Evolutionary conservation across 2,888 invertebrate species (phyloP).

Genomic region (Heliconius hortense): DNA sequence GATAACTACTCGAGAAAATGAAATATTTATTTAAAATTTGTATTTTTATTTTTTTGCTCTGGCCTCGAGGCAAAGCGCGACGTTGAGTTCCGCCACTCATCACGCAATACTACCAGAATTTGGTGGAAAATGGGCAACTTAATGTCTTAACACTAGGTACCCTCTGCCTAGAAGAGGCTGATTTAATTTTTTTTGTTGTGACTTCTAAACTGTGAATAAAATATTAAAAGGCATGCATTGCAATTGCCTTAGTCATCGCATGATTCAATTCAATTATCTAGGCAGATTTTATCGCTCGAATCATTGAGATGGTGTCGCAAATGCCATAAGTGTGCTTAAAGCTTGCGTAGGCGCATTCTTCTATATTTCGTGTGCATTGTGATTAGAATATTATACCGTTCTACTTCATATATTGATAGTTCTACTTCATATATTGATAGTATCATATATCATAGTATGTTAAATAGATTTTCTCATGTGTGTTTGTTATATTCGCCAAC

Average conservation of each 20-base stretch:
- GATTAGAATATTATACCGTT: neutral
- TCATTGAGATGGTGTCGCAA: conserved; percentile 39
- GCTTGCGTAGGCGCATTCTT: conserved; percentile 36
- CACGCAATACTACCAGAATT: too few species aligned
- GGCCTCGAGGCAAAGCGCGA: too few species aligned
- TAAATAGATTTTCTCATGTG: neutral
- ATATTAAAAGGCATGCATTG: conserved; percentile 33
- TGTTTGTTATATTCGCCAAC: neutral
- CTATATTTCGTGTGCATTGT: conserved; percentile 31
- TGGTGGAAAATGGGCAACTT: too few species aligned
- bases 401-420: neutral
- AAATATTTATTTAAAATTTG: too few species aligned
- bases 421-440: neutral
- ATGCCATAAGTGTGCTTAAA: conserved; percentile 38
- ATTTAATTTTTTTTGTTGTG: too few species aligned
- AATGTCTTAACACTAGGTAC: too few species aligned
- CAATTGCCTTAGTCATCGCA: conserved; percentile 39
- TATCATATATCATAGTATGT: neutral
- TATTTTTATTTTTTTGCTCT: too few species aligned
- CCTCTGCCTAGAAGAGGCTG: too few species aligned
- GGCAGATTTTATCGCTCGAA: conserved; percentile 39
- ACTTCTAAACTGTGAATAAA: conserved; percentile 12
- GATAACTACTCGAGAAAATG: too few species aligned
- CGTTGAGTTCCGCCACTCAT: too few species aligned
- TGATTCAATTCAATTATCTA: conserved; percentile 42